Percentiles rank a stretch among this genome's conserved stretches.
These are phyloP conservation scores for Heliconius eleuchia DNA, from an alignment of 1,140 invertebrate genomes.

Conservation along the genomic window DNA sequence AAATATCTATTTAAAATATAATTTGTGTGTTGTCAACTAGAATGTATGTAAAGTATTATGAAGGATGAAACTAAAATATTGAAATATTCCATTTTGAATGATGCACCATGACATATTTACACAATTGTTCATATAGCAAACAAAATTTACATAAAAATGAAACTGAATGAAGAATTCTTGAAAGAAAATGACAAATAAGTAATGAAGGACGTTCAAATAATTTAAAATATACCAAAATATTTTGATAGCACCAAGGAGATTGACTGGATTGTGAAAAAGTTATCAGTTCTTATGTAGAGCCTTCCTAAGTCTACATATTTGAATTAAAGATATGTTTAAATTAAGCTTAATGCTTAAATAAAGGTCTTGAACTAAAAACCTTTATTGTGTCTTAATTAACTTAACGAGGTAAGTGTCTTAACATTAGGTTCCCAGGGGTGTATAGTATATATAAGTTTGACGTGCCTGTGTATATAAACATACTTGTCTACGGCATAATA, in stretches of 20 bases:
- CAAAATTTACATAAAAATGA: background rate
- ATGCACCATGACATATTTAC: background rate
- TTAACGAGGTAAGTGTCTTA: too few species aligned
- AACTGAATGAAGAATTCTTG: background rate
- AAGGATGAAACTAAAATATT: background rate
- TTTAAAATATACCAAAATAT: background rate
- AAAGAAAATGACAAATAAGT: conserved; percentile 1
- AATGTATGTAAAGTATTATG: background rate
- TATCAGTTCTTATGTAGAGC: too few species aligned
- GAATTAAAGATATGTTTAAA: too few species aligned
- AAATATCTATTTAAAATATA: background rate
- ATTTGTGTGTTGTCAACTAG: background rate
- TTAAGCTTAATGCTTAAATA: too few species aligned
- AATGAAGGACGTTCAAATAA: background rate
- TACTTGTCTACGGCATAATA: too few species aligned
- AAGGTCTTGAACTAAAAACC: too few species aligned
- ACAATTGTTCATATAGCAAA: background rate
- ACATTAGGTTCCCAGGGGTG: too few species aligned
- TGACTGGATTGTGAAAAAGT: background rate
- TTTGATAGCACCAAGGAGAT: background rate
- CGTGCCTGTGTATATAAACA: too few species aligned
- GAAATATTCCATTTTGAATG: background rate
- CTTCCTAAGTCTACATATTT: too few species aligned
- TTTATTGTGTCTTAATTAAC: too few species aligned
- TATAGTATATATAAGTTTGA: too few species aligned